Percentiles rank a stretch among this genome's conserved stretches.
These are phyloP conservation scores for Zaprionus tsacasi DNA, from an alignment of 1,140 invertebrate species.

Conservation along the genomic window DNA sequence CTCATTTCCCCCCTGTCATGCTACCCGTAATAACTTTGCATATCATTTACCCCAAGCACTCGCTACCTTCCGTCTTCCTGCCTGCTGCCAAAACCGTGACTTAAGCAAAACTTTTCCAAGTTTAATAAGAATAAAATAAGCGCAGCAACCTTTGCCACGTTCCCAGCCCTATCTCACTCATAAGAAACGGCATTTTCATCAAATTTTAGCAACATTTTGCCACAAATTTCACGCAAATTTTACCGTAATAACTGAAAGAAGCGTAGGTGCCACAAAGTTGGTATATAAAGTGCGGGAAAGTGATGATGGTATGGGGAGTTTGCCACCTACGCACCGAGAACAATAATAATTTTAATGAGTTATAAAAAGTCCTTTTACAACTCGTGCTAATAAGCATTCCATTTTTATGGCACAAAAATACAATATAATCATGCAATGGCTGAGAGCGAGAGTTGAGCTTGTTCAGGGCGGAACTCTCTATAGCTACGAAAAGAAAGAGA, in stretches of 20 bases:
- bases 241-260: constrained; percentile 48
- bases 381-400: constrained; percentile 36
- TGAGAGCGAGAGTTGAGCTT: not conserved
- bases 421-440: constrained; percentile 10
- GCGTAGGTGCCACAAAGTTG: constrained; percentile 1
- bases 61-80: constrained; percentile 3
- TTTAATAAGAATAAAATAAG: constrained; percentile 52
- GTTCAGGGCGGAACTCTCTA: not conserved
- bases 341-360: constrained; percentile 77
- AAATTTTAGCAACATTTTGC: constrained; percentile 45
- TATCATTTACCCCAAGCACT: constrained; percentile 41
- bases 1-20: not conserved
- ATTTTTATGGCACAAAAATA: constrained; percentile 25
- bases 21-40: constrained; percentile 45
- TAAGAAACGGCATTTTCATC: constrained; percentile 22
- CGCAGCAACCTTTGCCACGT: constrained; percentile 45
- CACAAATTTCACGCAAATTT: constrained; percentile 62
- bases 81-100: constrained; percentile 22
- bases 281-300: not conserved
- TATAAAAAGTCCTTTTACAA: constrained; percentile 68
- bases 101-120: constrained; percentile 50
- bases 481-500: no score
- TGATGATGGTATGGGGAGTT: not conserved
- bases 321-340: constrained; percentile 44
- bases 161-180: not conserved